Evolutionary conservation across 2,797 vertebrate species (phyloP).

Genomic region (Heteromormyrus szaboi): DNA sequence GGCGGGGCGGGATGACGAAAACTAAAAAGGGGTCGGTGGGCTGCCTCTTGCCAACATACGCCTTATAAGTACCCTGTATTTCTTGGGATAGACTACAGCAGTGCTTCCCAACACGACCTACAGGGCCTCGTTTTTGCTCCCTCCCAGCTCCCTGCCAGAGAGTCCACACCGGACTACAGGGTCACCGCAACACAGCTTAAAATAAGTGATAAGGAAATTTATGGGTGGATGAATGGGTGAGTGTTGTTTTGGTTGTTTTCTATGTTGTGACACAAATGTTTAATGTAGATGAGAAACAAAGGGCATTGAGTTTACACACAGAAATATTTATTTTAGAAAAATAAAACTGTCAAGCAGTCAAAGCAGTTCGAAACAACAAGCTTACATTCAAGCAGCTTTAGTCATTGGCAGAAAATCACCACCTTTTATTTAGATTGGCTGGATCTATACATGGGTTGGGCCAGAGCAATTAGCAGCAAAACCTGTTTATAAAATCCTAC

Average conservation of each 20-base stretch:
- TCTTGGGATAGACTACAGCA: neutral
- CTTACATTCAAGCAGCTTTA: slow-evolving; percentile 44
- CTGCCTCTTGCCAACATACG: neutral
- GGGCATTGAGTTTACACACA: slow-evolving; percentile 29
- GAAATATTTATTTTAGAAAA: slow-evolving; percentile 51
- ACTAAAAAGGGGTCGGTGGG: neutral
- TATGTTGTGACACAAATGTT: neutral
- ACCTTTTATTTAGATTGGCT: slow-evolving; percentile 28
- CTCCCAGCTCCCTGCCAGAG: neutral
- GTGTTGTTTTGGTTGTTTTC: neutral
- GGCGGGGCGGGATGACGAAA: neutral
- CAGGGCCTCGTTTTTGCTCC: neutral
- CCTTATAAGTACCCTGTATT: neutral
- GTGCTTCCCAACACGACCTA: neutral
- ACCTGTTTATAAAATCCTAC: slow-evolving; percentile 35
- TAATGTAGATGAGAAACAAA: neutral
- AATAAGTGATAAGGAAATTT: neutral
- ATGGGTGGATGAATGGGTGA: neutral
- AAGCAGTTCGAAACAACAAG: slow-evolving; percentile 43
- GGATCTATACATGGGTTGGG: slow-evolving; percentile 28
- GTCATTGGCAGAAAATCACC: slow-evolving; percentile 30
- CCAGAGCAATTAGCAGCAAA: slow-evolving; percentile 52
- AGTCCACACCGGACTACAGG: neutral
- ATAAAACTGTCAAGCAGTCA: slow-evolving; percentile 46
- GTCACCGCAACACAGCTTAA: neutral